phyloP scores from a whole-genome alignment of 2,113 vertebrate species.

The Neomonachus schauinslandi region DNA sequence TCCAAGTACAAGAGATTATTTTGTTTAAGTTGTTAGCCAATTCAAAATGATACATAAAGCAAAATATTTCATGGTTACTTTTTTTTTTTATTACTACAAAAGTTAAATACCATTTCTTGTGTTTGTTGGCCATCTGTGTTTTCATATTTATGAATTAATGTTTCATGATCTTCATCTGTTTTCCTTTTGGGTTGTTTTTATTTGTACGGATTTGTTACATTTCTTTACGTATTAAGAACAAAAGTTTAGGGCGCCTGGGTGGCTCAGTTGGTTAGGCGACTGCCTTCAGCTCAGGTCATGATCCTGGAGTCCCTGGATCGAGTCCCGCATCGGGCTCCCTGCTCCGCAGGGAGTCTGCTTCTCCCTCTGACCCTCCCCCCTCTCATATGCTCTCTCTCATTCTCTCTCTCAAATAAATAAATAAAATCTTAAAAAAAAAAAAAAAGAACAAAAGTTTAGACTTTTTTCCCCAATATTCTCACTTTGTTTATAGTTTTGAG shows the following conservation, averaged over 20 bases:
- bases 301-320: too few relatives aligned
- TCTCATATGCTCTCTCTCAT: too few relatives aligned
- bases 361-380: too few relatives aligned
- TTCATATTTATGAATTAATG: neutral
- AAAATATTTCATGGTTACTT: neutral
- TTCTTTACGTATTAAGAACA: neutral
- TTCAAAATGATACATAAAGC: neutral
- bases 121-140: neutral
- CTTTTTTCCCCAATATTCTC: neutral
- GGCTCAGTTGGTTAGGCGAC: too few relatives aligned
- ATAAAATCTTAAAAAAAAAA: too few relatives aligned
- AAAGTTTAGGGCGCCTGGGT: too few relatives aligned
- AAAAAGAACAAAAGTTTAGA: neutral
- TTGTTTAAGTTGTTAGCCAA: neutral
- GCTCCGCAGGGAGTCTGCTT: too few relatives aligned
- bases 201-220: neutral
- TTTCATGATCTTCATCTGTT: neutral
- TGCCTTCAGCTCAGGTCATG: too few relatives aligned
- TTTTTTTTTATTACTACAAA: neutral
- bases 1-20: neutral
- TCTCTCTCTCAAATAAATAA: too few relatives aligned
- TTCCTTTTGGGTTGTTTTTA: neutral
- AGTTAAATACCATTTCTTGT: neutral
- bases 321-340: too few relatives aligned
- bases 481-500: neutral